Evolutionary conservation across 2,113 vertebrate species (phyloP), one percentile per base, ranked within the genome.

Genomic region (Uropsilus gracilis): DNA sequence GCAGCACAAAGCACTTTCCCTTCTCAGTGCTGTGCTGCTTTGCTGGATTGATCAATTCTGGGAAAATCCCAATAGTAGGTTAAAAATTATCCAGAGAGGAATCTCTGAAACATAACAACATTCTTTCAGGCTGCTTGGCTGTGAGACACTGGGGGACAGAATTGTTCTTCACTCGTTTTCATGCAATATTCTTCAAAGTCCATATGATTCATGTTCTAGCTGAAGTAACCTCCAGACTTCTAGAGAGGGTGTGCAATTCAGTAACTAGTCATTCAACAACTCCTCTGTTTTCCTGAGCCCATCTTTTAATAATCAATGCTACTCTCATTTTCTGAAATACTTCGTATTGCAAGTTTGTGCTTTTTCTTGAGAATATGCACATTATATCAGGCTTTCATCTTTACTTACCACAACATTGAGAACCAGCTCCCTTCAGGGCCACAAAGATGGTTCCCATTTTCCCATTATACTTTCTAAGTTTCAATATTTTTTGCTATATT

Each of bases 1-100:
- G 2, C 1, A 2, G 6, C 10, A 14, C n/a, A 1, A 8, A 12
- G 3, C 17, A 3, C 1, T 28, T 84, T 32, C 6, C 39, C 53
- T 86, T 90, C n/a, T 28, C 16, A 22, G 34, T 24, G 61, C 9
- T 32, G 4, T 73, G 6, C 5, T 16, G 28, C 16, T n/a, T 22
- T 72, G 10, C 20, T 11, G 11, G 2, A 3, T 24, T 11, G 30
- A 28, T 18, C 13, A 34, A 1, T 42, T 90, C n/a, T 69, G 68
- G 16, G n/a, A 26, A 83, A 69, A 28, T 55, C 28, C 18, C 6
- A 32, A 11, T 37, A 46, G 28, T 6, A 39, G 34, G 8, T 34
- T 37, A 39, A 66, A 50, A 1, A 28, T 12, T 57, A 9, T 0
- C n/a, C 34, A 22, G 12, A 37, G 69, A 44, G 71, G 1, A 30